Evolutionary conservation across 2,113 vertebrate genomes (phyloP), one percentile per base, ranked within the genome.

Genomic region (Raja brachyura): DNA sequence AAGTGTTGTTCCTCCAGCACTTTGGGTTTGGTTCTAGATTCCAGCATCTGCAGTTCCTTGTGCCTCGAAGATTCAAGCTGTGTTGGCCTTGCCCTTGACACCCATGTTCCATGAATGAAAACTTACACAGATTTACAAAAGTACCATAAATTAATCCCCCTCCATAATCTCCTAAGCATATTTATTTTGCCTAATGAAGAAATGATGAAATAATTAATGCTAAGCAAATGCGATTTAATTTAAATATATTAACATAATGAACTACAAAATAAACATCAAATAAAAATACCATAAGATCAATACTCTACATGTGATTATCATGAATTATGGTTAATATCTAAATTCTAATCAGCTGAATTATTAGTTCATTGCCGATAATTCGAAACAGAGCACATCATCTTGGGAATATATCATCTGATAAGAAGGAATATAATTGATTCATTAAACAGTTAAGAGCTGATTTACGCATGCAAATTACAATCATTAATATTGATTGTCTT

Each of bases 171-270:
- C 56, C 25, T 31, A 18, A 18, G 59, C 83, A 31, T 88, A 31
- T 63, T 63, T 88, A 88, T 88, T 88, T 63, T n/a, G n/a, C 0
- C 13, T 88, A 31, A 88, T 88, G 59, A 86, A 59, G 28, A 16
- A 88, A 5, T 88, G 28, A 31, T 88, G 61, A 88, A 88, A 88
- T 88, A 88, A 88, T 88, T 88, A 31, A 88, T 63, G 13, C 61
- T 63, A 63, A 88, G 28, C 83, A 63, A 63, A 31, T 63, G 2
- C 13, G 25, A 88, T 88, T 88, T 63, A 16, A 31, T 88, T 88
- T 31, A n/a, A 59, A 88, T 31, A 63, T 88, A 88, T 88, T 88
- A 88, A 88, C 83, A 88, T 11, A 56, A 28, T 25, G 20, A 83
- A 56, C 56, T 88, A 14, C 28, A 63, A 63, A 61, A 63, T 28